Evolutionary conservation across 1,140 invertebrate species (phyloP).

Genomic region (Hirudo medicinalis): DNA sequence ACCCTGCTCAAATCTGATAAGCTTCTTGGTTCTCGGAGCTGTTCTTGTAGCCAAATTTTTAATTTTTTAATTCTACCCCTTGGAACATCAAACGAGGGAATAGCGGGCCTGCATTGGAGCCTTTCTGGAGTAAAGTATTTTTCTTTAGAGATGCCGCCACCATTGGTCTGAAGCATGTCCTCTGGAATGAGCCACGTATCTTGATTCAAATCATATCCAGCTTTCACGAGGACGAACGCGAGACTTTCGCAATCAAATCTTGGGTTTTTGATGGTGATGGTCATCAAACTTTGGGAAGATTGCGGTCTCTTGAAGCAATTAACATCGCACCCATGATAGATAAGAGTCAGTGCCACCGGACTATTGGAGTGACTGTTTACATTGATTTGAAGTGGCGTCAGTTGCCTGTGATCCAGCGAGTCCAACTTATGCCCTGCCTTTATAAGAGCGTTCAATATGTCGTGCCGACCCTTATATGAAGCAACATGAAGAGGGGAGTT

Average conservation of each 20-base stretch:
- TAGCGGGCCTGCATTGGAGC: too few relatives aligned
- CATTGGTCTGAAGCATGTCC: neutral
- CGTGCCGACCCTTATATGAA: conserved; percentile 16
- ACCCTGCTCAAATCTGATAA: too few relatives aligned
- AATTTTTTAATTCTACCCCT: too few relatives aligned
- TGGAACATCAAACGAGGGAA: too few relatives aligned
- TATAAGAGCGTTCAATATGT: conserved; percentile 15
- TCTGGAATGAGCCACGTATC: conserved; percentile 20
- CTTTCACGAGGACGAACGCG: conserved; percentile 13
- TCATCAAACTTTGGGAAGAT: conserved; percentile 7
- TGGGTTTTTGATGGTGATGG: conserved; percentile 17
- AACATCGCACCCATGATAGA: conserved; percentile 20
- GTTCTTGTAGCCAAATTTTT: too few relatives aligned
- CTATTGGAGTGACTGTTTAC: conserved; percentile 13
- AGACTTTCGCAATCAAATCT: conserved; percentile 22
- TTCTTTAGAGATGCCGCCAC: too few relatives aligned
- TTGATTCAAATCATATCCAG: conserved; percentile 22
- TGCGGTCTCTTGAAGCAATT: conserved; percentile 10
- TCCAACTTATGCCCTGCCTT: conserved; percentile 10
- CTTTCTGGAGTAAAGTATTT: too few relatives aligned
- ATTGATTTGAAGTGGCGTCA: conserved; percentile 21
- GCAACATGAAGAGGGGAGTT: conserved; percentile 20
- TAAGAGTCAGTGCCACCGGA: conserved; percentile 14
- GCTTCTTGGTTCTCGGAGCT: too few relatives aligned
- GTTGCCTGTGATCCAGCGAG: conserved; percentile 10